These are phyloP conservation scores for Umimayanthus chanpuru DNA, from an alignment of 92 coral and sea anemone genomes.

Conservation along the genomic window DNA sequence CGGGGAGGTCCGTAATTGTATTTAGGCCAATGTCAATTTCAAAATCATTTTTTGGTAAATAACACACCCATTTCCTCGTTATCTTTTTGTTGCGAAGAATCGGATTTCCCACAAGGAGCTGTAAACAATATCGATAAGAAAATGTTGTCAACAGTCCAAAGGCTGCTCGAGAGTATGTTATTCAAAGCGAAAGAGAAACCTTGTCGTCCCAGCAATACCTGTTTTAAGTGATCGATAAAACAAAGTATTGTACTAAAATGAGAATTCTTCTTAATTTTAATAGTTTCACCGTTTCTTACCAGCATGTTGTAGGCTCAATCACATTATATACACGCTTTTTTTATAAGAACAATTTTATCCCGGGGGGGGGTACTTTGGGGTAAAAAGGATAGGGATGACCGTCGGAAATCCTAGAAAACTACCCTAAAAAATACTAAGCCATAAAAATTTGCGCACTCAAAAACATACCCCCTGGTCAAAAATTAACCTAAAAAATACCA, in stretches of 20 bases:
- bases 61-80: not conserved
- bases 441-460: no score
- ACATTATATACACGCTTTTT: no score
- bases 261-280: not conserved
- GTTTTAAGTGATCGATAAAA: not conserved
- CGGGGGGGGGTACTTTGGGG: no score
- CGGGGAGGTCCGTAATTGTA: not conserved
- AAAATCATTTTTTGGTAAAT: not conserved
- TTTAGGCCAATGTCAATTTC: not conserved
- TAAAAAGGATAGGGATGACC: no score
- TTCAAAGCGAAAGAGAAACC: not conserved
- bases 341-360: no score
- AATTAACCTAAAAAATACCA: no score
- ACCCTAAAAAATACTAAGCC: no score
- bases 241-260: not conserved
- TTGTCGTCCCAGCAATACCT: not conserved
- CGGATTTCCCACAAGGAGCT: not conserved
- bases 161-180: not conserved
- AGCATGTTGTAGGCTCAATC: no score
- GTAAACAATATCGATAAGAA: slow-evolving; percentile 13
- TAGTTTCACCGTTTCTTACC: no score
- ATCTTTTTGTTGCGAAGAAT: not conserved
- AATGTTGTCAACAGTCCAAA: not conserved
- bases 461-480: no score
- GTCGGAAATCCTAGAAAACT: no score